These are phyloP conservation scores for Bergia puertoricense DNA, from an alignment of 92 coral and sea anemone genomes.

Conservation along the genomic window DNA sequence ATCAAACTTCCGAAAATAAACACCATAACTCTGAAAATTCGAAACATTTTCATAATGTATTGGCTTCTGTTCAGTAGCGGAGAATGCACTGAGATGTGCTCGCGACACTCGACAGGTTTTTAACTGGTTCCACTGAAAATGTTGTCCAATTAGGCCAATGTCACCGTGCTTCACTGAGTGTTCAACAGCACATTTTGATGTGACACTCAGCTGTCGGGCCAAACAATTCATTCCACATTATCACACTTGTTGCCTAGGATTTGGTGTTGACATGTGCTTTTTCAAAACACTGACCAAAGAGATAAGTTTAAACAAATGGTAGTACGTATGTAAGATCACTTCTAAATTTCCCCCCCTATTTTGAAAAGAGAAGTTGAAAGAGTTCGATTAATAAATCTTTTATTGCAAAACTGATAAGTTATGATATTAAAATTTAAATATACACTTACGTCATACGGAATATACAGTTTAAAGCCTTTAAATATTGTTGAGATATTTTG, in stretches of 20 bases:
- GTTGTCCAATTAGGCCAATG: not conserved
- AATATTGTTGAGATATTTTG: no score
- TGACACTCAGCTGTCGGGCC: not conserved
- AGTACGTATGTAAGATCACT: not conserved
- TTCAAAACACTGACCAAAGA: no score
- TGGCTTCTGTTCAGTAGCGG: not conserved
- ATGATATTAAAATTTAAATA: not conserved
- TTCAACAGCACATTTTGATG: not conserved
- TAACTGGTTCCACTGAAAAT: not conserved
- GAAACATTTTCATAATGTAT: not conserved
- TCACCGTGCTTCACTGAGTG: not conserved
- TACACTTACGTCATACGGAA: no score
- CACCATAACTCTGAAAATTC: not conserved
- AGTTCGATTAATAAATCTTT: not conserved
- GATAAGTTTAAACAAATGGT: not conserved
- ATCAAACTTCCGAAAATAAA: not conserved
- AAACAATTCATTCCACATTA: not conserved
- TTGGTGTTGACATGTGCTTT: not conserved
- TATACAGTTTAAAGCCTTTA: no score
- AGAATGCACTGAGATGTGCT: not conserved
- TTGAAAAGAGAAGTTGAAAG: no score
- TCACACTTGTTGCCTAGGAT: not conserved
- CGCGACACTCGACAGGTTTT: not conserved
- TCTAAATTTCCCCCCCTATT: not conserved
- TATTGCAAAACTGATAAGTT: not conserved